Conservation (phyloP, 2,113 vertebrate species). For the Ptilorrhoa leucosticta region DNA sequence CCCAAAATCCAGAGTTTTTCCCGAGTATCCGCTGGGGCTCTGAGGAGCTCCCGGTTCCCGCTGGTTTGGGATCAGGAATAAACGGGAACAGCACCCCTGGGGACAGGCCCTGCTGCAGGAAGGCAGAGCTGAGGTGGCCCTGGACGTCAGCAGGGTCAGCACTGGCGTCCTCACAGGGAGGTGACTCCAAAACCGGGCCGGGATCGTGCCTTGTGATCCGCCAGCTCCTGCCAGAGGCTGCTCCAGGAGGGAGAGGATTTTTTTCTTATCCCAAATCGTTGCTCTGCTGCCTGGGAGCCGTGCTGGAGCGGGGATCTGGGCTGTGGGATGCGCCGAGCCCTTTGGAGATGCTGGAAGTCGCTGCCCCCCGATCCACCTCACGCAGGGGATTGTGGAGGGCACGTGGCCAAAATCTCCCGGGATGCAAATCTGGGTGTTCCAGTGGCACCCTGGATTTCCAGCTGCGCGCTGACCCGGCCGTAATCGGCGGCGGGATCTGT, state of each 20-base stretch:
- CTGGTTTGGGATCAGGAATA: not conserved
- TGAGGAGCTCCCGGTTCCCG: accelerated
- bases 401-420: not conserved
- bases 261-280: accelerated
- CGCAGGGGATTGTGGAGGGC: accelerated
- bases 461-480: not conserved
- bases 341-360: not conserved
- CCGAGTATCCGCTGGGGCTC: not conserved
- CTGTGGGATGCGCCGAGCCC: not conserved
- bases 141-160: not conserved
- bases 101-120: not conserved
- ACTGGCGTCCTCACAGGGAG: not conserved
- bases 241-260: not conserved
- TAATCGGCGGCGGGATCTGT: constrained; percentile 2
- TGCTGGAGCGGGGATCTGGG: not conserved
- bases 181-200: not conserved
- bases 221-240: not conserved
- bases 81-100: not conserved
- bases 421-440: not conserved
- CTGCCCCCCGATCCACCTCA: accelerated
- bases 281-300: not conserved
- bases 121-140: not conserved
- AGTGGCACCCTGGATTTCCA: not conserved
- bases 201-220: not conserved
- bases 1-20: not conserved